Conservation (phyloP, 2,888 invertebrate genomes). For the Caenorhabditis sulstoni region DNA sequence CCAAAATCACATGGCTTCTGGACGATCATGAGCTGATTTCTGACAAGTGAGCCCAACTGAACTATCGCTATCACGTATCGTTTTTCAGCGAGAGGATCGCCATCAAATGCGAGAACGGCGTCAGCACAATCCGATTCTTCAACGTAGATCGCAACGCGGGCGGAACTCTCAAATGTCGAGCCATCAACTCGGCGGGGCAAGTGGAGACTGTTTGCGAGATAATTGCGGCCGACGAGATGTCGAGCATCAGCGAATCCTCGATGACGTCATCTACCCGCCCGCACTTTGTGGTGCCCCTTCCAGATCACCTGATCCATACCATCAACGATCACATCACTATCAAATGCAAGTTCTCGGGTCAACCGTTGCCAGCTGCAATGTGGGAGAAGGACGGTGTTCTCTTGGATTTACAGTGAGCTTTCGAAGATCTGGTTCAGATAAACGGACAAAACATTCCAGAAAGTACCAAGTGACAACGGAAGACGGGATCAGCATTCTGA, state of each 20-base stretch:
- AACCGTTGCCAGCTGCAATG: slow-evolving; percentile 71
- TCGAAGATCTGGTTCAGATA: too few species aligned
- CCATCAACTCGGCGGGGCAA: slow-evolving; percentile 65
- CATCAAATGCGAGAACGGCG: slow-evolving; percentile 71
- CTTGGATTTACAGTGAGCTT: slow-evolving; percentile 62
- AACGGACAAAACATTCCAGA: slow-evolving; percentile 49
- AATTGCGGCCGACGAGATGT: slow-evolving; percentile 47
- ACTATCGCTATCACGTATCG: neutral
- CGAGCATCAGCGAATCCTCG: slow-evolving; percentile 51
- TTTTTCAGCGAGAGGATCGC: slow-evolving; percentile 59
- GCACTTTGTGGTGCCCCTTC: slow-evolving; percentile 57
- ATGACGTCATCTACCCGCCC: slow-evolving; percentile 44
- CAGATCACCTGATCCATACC: slow-evolving; percentile 43
- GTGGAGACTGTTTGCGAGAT: slow-evolving; percentile 52
- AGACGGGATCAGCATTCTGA: slow-evolving; percentile 75
- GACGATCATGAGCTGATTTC: slow-evolving; percentile 63
- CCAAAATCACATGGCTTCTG: slow-evolving; percentile 69
- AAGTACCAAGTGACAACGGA: slow-evolving; percentile 74
- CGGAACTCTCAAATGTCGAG: slow-evolving; percentile 63
- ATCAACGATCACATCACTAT: slow-evolving; percentile 62
- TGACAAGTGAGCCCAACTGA: slow-evolving; percentile 49
- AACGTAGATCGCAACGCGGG: slow-evolving; percentile 53
- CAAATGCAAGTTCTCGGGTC: slow-evolving; percentile 70
- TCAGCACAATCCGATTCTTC: slow-evolving; percentile 56
- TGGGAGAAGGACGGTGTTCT: slow-evolving; percentile 72